Evolutionary conservation across 2,797 vertebrate genomes (phyloP).

Genomic region (Cyprinodon diabolis): DNA sequence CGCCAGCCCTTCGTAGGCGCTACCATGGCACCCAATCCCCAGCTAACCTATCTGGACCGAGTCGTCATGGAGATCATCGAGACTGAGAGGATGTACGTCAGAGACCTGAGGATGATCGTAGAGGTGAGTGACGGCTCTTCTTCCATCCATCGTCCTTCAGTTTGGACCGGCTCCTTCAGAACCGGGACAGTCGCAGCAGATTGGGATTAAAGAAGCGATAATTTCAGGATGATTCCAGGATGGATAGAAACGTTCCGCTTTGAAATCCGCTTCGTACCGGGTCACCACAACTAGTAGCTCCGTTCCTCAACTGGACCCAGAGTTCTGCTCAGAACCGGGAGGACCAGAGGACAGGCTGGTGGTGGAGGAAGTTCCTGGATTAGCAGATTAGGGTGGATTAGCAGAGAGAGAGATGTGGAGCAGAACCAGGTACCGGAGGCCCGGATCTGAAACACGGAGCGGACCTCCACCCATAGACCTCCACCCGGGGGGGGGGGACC

Average conservation of each 20-base stretch:
- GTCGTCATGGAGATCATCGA: constrained; percentile 95
- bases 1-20: constrained; percentile 14
- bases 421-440: not conserved
- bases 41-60: constrained; percentile 89
- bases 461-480: not conserved
- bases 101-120: constrained; percentile 91
- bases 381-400: constrained; percentile 59
- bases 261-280: too few relatives aligned
- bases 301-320: not conserved
- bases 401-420: not conserved
- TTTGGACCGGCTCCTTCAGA: not conserved
- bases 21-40: constrained; percentile 70
- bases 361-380: constrained; percentile 13
- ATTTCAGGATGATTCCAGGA: too few relatives aligned
- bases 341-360: not conserved
- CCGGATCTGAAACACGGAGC: too few relatives aligned
- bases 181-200: too few relatives aligned
- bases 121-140: constrained; percentile 80
- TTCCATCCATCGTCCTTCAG: not conserved
- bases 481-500: too few relatives aligned
- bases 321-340: not conserved
- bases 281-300: too few relatives aligned
- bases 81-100: constrained; percentile 92
- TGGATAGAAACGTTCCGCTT: too few relatives aligned
- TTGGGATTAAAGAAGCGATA: too few relatives aligned